Evolutionary conservation across 2,888 invertebrate genomes (phyloP).

Genomic region (Pyrocoelia pectoralis): DNA sequence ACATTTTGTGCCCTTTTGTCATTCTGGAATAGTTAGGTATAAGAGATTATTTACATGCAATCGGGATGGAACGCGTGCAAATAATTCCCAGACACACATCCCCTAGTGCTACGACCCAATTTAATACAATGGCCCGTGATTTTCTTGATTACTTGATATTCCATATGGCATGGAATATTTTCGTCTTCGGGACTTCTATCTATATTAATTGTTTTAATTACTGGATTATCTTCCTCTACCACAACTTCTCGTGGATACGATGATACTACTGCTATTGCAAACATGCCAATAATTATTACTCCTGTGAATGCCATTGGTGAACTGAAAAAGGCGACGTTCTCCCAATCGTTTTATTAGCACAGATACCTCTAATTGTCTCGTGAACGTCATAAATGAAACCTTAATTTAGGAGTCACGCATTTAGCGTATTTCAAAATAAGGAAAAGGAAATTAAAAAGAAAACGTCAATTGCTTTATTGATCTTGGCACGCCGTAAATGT

Average conservation of each 20-base stretch:
- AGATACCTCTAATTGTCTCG: background rate
- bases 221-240: conserved; percentile 47
- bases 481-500: background rate
- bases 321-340: background rate
- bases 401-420: conserved; percentile 1
- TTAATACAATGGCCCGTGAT: conserved; percentile 58
- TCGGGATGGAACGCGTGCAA: conserved; percentile 59
- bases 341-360: background rate
- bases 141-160: conserved; percentile 54
- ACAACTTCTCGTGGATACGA: conserved; percentile 40
- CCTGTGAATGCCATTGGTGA: conserved; percentile 18
- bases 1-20: conserved; percentile 19
- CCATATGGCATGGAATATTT: conserved; percentile 42
- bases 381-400: conserved; percentile 10
- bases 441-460: background rate
- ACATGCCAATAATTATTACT: conserved; percentile 10
- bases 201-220: conserved; percentile 40
- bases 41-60: conserved; percentile 51
- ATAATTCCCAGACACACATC: conserved; percentile 59
- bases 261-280: conserved; percentile 15
- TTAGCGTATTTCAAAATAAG: background rate
- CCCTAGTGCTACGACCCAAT: conserved; percentile 54
- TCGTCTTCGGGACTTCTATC: conserved; percentile 36
- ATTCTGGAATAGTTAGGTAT: background rate
- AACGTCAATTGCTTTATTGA: conserved; percentile 3